phyloP scores from a whole-genome alignment of 2,797 vertebrate species.

The Eutrigla gurnardus region DNA sequence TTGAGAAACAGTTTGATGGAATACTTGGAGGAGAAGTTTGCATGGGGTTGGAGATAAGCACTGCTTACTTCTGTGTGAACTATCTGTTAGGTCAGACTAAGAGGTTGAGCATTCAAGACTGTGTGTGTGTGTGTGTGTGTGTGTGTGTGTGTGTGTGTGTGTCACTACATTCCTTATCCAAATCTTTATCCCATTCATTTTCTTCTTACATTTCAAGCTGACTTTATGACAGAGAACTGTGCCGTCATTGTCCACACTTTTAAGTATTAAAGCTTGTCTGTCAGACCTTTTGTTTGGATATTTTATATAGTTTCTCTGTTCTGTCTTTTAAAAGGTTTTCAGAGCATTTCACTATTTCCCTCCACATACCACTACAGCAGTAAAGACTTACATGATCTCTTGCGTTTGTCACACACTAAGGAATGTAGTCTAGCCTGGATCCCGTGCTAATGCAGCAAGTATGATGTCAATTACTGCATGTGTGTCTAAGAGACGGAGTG shows the following conservation, averaged over 20 bases:
- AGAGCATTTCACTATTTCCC: not conserved
- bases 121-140: not conserved
- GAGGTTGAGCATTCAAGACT: not conserved
- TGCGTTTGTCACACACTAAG: conserved; percentile 22
- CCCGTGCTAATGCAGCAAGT: conserved; percentile 66
- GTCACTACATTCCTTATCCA: not conserved
- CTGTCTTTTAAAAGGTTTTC: not conserved
- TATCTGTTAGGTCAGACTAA: not conserved
- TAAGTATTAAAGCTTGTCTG: not conserved
- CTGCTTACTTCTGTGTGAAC: not conserved
- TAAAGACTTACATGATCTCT: not conserved
- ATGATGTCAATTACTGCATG: conserved; percentile 75
- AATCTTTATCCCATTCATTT: not conserved
- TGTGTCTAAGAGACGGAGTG: conserved; percentile 28
- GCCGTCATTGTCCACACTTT: not conserved
- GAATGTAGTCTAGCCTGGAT: conserved; percentile 43
- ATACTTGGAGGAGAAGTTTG: not conserved
- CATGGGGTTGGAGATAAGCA: not conserved
- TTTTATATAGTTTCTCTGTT: not conserved
- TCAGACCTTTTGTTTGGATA: not conserved
- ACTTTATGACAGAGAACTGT: not conserved
- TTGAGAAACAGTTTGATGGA: conserved; percentile 2
- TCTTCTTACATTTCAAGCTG: conserved; percentile 1
- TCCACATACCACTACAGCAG: not conserved
- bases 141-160: not conserved